phyloP scores from a whole-genome alignment of 2,888 invertebrate genomes.

The Ophonus ardosiacus region DNA sequence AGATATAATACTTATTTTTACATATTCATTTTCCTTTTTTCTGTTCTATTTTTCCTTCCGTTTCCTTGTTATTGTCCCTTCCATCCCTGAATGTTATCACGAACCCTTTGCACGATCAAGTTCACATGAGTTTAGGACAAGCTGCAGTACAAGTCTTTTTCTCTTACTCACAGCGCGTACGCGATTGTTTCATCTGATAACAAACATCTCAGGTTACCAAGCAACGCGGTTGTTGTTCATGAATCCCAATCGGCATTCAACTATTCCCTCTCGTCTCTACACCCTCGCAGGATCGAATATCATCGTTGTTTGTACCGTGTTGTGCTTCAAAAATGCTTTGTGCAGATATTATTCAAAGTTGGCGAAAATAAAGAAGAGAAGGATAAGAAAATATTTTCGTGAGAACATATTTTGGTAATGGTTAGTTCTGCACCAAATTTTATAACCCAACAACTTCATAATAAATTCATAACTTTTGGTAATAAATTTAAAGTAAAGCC shows the following conservation, averaged over 20 bases:
- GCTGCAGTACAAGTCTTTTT: slow-evolving; percentile 15
- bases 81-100: background rate
- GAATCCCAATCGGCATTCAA: slow-evolving; percentile 41
- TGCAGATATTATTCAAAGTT: background rate
- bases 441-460: background rate
- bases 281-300: slow-evolving; percentile 29
- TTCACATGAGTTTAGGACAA: background rate
- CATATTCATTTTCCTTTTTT: background rate
- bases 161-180: slow-evolving; percentile 18
- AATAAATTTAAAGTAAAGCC: slow-evolving; percentile 28
- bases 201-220: slow-evolving; percentile 70
- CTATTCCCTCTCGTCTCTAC: background rate
- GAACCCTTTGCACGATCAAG: slow-evolving; percentile 2
- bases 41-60: background rate
- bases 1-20: too few species aligned
- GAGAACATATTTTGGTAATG: background rate
- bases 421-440: too few species aligned
- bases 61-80: background rate
- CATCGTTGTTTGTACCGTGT: slow-evolving; percentile 1
- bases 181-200: slow-evolving; percentile 70
- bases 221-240: slow-evolving; percentile 38
- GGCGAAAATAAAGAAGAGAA: background rate
- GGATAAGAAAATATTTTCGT: background rate
- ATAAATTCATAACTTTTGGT: slow-evolving; percentile 25
- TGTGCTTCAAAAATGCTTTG: background rate